Conservation (phyloP, 2,113 vertebrate species). For the Poecilia latipinna region DNA sequence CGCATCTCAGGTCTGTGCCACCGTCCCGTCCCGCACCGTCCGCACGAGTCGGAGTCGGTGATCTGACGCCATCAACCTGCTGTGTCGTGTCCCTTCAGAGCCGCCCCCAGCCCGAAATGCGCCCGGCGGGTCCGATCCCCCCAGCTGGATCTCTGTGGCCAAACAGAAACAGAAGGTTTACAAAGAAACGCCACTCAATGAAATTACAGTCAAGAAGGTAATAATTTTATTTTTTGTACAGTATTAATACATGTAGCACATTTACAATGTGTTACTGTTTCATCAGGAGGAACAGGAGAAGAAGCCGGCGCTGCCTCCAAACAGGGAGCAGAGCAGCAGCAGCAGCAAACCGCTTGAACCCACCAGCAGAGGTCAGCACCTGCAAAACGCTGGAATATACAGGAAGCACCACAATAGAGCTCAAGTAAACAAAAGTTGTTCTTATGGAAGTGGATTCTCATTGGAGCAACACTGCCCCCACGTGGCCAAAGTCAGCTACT, state of each 20-base stretch:
- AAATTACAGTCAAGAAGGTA: conserved; percentile 59
- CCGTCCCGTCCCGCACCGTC: not conserved
- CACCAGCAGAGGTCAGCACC: conserved; percentile 77
- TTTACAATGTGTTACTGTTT: conserved; percentile 7
- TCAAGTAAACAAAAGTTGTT: not conserved
- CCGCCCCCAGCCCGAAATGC: conserved; percentile 17
- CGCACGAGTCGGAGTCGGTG: not conserved
- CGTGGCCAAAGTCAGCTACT: conserved; percentile 31
- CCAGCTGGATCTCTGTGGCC: conserved; percentile 85
- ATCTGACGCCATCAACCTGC: conserved; percentile 5
- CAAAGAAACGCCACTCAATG: conserved; percentile 74
- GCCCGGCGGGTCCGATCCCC: conserved; percentile 67
- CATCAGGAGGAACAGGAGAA: conserved; percentile 70
- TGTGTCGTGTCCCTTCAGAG: conserved; percentile 55
- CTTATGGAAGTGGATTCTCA: not conserved
- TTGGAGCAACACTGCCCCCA: conserved; percentile 41
- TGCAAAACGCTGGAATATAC: not conserved
- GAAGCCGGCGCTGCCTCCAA: conserved; percentile 61
- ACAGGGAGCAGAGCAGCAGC: conserved; percentile 32
- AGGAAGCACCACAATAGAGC: not conserved
- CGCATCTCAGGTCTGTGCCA: conserved; percentile 64
- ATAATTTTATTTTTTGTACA: conserved; percentile 2
- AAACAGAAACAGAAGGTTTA: conserved; percentile 87
- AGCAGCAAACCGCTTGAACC: conserved; percentile 37
- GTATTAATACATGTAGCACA: too few relatives aligned